Evolutionary conservation across 2,113 vertebrate species (phyloP).

Genomic region (Ciconia boyciana): DNA sequence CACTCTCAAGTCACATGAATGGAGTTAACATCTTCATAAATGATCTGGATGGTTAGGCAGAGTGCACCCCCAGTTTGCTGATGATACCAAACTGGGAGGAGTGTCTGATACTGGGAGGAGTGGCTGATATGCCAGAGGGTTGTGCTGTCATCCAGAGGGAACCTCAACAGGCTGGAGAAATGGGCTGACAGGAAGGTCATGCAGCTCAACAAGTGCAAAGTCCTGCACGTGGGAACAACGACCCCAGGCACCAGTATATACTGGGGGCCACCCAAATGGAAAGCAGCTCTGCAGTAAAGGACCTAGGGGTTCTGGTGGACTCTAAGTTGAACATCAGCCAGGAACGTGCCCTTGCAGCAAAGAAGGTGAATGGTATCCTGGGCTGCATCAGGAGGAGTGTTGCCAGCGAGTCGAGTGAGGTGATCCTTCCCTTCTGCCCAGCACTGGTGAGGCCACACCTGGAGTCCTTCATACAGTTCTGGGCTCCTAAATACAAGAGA

Average conservation of each 20-base stretch:
- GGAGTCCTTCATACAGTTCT: not conserved
- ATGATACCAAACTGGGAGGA: not conserved
- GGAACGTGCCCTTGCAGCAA: not conserved
- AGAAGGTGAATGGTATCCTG: not conserved
- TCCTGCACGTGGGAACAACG: not conserved
- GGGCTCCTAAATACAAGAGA: not conserved
- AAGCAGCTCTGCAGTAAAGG: not conserved
- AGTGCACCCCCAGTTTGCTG: not conserved
- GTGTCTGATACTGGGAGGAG: not conserved
- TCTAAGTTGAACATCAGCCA: not conserved
- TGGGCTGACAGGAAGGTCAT: no score
- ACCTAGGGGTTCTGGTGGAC: fast-evolving
- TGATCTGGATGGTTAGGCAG: not conserved
- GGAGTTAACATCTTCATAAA: not conserved
- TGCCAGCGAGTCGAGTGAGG: not conserved
- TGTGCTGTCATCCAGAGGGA: not conserved
- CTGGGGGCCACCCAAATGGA: not conserved
- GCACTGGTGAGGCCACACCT: not conserved
- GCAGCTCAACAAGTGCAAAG: not conserved
- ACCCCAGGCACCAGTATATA: not conserved
- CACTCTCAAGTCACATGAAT: not conserved
- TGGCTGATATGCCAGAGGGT: no score
- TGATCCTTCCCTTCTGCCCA: not conserved
- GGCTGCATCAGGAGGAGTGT: not conserved
- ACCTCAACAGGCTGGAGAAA: not conserved